phyloP scores from a whole-genome alignment of 2,113 vertebrate genomes.

The Trichomycterus rosablanca region DNA sequence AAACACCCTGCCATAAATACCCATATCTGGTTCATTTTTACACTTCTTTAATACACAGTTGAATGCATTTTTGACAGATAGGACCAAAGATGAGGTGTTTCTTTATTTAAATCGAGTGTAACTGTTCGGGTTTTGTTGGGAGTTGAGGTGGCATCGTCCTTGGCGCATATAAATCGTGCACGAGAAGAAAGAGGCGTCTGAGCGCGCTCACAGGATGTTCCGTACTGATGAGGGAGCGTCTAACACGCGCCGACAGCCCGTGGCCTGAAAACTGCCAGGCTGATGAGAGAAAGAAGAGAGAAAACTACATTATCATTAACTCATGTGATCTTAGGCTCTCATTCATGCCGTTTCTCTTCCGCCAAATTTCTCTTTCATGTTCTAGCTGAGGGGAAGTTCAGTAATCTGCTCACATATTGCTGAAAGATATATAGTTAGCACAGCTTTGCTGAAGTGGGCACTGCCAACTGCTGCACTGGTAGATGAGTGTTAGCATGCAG shows the following conservation, averaged over 20 bases:
- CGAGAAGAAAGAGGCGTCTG: background rate
- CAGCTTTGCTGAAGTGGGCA: too few species aligned
- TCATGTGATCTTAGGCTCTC: too few species aligned
- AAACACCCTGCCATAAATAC: too few species aligned
- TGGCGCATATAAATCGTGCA: constrained; percentile 23
- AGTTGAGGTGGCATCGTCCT: background rate
- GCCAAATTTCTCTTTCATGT: too few species aligned
- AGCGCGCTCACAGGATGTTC: constrained; percentile 4
- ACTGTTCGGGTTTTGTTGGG: constrained; percentile 5
- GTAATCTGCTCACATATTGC: too few species aligned
- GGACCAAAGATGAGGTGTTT: too few species aligned
- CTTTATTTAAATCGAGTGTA: too few species aligned
- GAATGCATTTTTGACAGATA: background rate
- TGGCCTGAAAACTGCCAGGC: constrained; percentile 22
- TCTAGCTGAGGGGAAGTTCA: too few species aligned
- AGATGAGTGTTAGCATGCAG: constrained; percentile 20
- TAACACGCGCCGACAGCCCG: constrained; percentile 29
- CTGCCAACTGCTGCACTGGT: too few species aligned
- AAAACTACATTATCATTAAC: too few species aligned
- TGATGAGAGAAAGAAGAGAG: background rate
- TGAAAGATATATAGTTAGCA: background rate
- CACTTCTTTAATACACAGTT: background rate
- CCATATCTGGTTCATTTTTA: too few species aligned
- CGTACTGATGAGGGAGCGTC: constrained; percentile 17
- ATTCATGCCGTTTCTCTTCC: too few species aligned